These are phyloP conservation scores for Ochropleura plecta DNA, from an alignment of 2,888 invertebrate species.

Conservation along the genomic window DNA sequence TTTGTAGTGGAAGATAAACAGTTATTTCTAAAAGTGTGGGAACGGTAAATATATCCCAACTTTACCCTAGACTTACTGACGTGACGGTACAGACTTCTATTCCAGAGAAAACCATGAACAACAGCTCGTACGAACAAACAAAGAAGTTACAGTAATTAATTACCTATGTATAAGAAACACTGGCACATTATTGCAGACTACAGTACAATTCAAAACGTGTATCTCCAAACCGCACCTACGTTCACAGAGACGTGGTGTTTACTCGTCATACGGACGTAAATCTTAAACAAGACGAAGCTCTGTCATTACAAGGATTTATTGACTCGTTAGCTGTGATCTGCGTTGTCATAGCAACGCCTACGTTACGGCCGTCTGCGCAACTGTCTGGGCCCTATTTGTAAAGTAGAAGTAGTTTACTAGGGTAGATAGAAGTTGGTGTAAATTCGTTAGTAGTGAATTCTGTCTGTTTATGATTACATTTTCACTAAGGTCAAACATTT, in stretches of 20 bases:
- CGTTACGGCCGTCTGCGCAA: conserved; percentile 47
- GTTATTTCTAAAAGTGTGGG: too few relatives aligned
- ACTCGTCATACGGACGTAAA: conserved; percentile 52
- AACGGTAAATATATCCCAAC: too few relatives aligned
- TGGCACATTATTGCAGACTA: conserved; percentile 1
- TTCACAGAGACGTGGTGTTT: conserved; percentile 34
- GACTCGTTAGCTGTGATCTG: conserved; percentile 60
- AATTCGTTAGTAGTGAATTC: background rate
- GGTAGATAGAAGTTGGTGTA: background rate
- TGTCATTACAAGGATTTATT: conserved; percentile 65
- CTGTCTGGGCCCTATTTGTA: conserved; percentile 51
- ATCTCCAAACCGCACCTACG: conserved; percentile 12
- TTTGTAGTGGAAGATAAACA: too few relatives aligned
- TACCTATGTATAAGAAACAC: background rate
- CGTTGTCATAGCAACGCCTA: conserved; percentile 60
- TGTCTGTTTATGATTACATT: background rate
- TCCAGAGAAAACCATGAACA: background rate
- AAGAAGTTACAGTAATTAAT: background rate
- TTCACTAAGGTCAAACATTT: background rate
- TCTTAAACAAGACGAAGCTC: conserved; percentile 46
- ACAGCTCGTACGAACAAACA: background rate
- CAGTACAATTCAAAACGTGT: background rate
- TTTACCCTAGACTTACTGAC: background rate
- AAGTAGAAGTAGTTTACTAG: conserved; percentile 22
- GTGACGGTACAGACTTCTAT: background rate